Percentiles rank a stretch among this genome's conserved stretches.
Conservation (phyloP, 2,888 invertebrate species). For the Drosophila falleni region DNA sequence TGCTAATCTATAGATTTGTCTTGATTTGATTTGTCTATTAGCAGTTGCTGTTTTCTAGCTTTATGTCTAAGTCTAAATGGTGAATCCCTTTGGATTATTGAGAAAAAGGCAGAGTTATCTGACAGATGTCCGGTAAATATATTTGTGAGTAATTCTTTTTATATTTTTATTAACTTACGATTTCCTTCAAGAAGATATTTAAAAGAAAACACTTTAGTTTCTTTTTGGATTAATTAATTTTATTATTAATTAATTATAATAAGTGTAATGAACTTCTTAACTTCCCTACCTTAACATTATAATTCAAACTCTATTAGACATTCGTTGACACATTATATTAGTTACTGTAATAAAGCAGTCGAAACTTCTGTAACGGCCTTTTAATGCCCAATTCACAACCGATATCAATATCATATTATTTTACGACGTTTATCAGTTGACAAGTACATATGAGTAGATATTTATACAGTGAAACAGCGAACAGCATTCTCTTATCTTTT, state of each 20-base stretch:
- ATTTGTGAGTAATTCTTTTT: no score
- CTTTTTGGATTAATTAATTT: neutral
- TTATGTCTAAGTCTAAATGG: constrained; percentile 6
- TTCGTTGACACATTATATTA: neutral
- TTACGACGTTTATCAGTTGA: constrained; percentile 21
- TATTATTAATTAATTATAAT: no score
- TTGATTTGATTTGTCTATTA: constrained; percentile 69
- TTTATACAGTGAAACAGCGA: constrained; percentile 8
- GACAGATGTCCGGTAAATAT: neutral
- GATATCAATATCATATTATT: constrained; percentile 31
- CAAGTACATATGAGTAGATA: constrained; percentile 12
- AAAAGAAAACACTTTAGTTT: neutral
- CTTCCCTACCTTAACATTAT: constrained; percentile 1
- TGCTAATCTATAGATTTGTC: constrained; percentile 67
- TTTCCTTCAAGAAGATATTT: no score
- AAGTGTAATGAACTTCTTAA: neutral
- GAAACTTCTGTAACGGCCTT: constrained; percentile 34
- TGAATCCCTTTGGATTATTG: neutral
- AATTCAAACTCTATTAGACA: neutral
- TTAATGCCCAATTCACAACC: constrained; percentile 38
- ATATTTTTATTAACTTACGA: no score
- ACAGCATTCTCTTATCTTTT: constrained; percentile 11
- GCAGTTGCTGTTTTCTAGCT: constrained; percentile 25
- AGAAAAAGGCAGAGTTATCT: neutral
- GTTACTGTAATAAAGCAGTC: constrained; percentile 5